A percentile compares a stretch with the other conserved stretches of the same genome.
Conservation (phyloP, 2,888 invertebrate species). For the Copidosoma aretas region DNA sequence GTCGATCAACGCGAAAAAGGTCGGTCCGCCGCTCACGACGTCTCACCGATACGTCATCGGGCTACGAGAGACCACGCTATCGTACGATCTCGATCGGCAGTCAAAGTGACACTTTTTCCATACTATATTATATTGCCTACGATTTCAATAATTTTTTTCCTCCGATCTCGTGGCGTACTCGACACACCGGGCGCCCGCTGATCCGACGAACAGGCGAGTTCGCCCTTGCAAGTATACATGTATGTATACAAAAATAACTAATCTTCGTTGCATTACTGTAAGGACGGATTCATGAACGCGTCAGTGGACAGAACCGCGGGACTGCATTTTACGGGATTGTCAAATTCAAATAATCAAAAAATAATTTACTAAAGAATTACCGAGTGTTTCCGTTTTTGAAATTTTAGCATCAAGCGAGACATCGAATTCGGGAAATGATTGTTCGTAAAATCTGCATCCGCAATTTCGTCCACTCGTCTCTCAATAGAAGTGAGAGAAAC, state of each 20-base stretch:
- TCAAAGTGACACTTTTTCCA: conserved; percentile 7
- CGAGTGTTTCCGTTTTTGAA: too few relatives aligned
- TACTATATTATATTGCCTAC: too few relatives aligned
- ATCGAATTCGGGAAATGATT: neutral
- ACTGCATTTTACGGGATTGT: neutral
- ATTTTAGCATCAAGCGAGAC: too few relatives aligned
- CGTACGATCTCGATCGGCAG: conserved; percentile 28
- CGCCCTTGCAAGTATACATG: too few relatives aligned
- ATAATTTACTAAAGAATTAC: too few relatives aligned
- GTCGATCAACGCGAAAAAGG: conserved; percentile 8
- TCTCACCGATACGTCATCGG: neutral
- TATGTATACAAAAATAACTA: too few relatives aligned
- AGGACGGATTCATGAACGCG: too few relatives aligned
- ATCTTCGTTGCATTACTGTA: too few relatives aligned
- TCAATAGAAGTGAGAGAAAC: neutral
- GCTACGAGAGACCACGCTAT: neutral
- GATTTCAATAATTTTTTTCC: neutral
- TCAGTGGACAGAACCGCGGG: neutral
- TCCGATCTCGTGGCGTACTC: neutral
- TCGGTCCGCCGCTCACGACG: neutral
- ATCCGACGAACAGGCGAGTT: too few relatives aligned
- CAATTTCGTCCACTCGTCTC: conserved; percentile 1
- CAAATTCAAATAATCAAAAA: too few relatives aligned
- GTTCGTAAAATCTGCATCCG: conserved; percentile 1
- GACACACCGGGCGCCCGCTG: too few relatives aligned